These are phyloP conservation scores for Xiphorhynchus erythropygius DNA, from an alignment of 2,797 vertebrate genomes.

Conservation along the genomic window DNA sequence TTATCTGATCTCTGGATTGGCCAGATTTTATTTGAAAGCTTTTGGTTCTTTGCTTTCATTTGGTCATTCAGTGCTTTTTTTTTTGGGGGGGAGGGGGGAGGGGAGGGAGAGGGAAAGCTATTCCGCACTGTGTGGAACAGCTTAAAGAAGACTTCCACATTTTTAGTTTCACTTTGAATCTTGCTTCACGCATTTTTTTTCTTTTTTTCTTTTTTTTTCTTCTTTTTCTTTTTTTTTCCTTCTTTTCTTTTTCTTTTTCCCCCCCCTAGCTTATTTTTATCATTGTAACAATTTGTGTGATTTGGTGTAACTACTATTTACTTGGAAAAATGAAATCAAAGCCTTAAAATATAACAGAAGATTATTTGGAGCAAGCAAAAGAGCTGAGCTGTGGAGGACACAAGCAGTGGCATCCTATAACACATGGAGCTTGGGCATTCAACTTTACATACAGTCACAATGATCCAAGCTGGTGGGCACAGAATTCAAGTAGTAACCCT, in stretches of 20 bases:
- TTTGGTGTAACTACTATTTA: background rate
- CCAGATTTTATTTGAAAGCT: background rate
- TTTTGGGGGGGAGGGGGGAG: rapidly evolving
- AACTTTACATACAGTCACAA: background rate
- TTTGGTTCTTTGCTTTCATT: background rate
- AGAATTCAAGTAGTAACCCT: rapidly evolving
- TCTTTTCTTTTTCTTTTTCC: no score
- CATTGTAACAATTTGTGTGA: background rate
- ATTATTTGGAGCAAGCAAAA: background rate
- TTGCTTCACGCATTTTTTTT: background rate
- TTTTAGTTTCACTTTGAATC: background rate
- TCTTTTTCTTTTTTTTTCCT: background rate
- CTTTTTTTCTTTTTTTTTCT: rapidly evolving
- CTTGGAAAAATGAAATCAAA: background rate
- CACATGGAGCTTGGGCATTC: background rate
- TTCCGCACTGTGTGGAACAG: background rate
- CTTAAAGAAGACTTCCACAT: background rate
- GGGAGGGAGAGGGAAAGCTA: no score
- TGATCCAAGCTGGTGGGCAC: background rate
- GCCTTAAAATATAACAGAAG: background rate
- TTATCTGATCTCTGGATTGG: background rate
- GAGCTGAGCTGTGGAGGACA: background rate
- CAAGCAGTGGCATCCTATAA: rapidly evolving
- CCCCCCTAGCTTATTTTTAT: background rate
- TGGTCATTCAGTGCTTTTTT: background rate